A percentile compares a stretch with the other conserved stretches of the same genome.
Conservation (phyloP, 2,113 vertebrate species). For the Pavo muticus region DNA sequence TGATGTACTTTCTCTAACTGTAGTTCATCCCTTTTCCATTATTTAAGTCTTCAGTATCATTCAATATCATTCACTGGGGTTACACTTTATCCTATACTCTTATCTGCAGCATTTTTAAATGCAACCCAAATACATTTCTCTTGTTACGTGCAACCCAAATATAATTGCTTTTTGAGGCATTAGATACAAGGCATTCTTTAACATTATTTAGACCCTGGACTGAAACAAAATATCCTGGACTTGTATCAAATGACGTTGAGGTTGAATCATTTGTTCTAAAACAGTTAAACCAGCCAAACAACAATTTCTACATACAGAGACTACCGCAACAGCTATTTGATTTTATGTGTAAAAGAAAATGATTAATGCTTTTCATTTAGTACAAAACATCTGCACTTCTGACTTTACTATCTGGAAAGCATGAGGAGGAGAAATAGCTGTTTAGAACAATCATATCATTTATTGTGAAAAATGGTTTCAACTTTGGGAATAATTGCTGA, state of each 20-base stretch:
- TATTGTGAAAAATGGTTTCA: conserved; percentile 3
- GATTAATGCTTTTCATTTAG: conserved; percentile 7
- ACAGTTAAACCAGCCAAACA: neutral
- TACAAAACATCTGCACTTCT: conserved; percentile 25
- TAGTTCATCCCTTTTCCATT: neutral
- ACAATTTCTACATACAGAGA: neutral
- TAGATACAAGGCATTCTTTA: neutral
- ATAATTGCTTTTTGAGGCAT: neutral
- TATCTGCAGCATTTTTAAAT: neutral
- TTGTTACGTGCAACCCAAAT: neutral
- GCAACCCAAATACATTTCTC: neutral
- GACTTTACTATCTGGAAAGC: conserved; percentile 22
- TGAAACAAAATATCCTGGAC: neutral
- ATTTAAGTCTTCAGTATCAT: neutral
- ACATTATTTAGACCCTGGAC: neutral
- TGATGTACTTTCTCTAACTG: neutral
- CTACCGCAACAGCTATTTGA: neutral
- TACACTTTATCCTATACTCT: neutral
- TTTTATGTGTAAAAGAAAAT: conserved; percentile 4
- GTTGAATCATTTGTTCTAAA: neutral
- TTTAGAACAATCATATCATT: neutral
- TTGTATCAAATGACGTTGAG: neutral
- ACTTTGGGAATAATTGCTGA: neutral
- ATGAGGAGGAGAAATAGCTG: neutral
- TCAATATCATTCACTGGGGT: neutral